phyloP scores from a whole-genome alignment of 2,888 invertebrate species.

The Rotaria sp. region DNA sequence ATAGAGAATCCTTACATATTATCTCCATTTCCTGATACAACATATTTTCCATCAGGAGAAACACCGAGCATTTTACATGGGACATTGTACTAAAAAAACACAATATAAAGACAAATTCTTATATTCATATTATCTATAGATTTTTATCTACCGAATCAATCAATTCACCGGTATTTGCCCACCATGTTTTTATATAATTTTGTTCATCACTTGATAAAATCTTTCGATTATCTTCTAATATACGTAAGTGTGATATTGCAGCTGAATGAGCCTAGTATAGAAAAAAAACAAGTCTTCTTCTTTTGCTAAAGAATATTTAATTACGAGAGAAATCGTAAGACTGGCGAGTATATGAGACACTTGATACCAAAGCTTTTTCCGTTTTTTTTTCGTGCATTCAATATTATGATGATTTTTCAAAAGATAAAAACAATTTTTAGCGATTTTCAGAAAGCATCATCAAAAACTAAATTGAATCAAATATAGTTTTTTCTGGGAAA shows the following conservation, averaged over 20 bases:
- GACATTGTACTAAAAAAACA: conserved; percentile 40
- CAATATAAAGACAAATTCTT: too few relatives aligned
- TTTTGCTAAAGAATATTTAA: neutral
- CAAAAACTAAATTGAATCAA: too few relatives aligned
- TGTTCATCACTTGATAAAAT: conserved; percentile 72
- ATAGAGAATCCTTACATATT: conserved; percentile 45
- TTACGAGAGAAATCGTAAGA: too few relatives aligned
- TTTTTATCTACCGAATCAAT: conserved; percentile 55
- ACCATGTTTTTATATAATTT: conserved; percentile 71
- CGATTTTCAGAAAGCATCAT: too few relatives aligned
- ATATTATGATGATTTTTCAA: too few relatives aligned
- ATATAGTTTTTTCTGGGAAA: too few relatives aligned
- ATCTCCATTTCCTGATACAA: conserved; percentile 56
- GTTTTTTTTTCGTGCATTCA: too few relatives aligned
- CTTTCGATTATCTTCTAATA: conserved; percentile 72
- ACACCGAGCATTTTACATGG: conserved; percentile 64
- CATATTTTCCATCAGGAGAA: conserved; percentile 61
- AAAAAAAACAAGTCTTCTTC: neutral
- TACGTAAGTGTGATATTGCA: conserved; percentile 66
- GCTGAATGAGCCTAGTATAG: conserved; percentile 66
- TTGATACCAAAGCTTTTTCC: too few relatives aligned
- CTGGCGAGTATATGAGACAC: too few relatives aligned
- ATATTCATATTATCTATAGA: neutral
- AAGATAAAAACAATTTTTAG: too few relatives aligned
- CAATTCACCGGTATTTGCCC: conserved; percentile 72